These are phyloP conservation scores for Crypturellus tataupa DNA, from an alignment of 2,797 vertebrate genomes.

Conservation along the genomic window DNA sequence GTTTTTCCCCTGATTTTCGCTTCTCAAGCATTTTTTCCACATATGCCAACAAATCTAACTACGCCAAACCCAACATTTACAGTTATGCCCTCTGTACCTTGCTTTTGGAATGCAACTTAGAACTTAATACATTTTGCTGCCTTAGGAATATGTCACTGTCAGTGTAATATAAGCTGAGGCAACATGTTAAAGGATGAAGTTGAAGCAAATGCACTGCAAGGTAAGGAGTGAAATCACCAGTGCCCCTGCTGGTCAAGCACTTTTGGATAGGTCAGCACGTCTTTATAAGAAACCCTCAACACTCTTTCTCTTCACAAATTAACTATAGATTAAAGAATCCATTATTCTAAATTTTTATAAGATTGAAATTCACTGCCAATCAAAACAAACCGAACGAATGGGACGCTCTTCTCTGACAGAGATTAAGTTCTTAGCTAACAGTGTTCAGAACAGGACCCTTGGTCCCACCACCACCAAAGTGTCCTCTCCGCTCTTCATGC, in stretches of 20 bases:
- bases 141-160: slow-evolving; percentile 51
- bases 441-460: slow-evolving; percentile 45
- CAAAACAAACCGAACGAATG: slow-evolving; percentile 61
- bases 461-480: slow-evolving; percentile 46
- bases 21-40: no score
- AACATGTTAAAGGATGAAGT: slow-evolving; percentile 45
- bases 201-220: slow-evolving; percentile 33
- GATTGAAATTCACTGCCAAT: slow-evolving; percentile 57
- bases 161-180: slow-evolving; percentile 36
- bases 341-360: slow-evolving; percentile 66
- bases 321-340: slow-evolving; percentile 62
- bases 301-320: slow-evolving; percentile 22
- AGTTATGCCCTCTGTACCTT: background rate
- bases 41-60: background rate
- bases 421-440: slow-evolving; percentile 62
- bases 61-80: background rate
- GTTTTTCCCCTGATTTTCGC: no score
- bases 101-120: slow-evolving; percentile 45
- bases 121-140: slow-evolving; percentile 26
- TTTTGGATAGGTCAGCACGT: slow-evolving; percentile 58
- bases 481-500: slow-evolving; percentile 25
- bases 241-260: slow-evolving; percentile 26
- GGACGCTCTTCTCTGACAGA: slow-evolving; percentile 53
- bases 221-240: slow-evolving; percentile 39
- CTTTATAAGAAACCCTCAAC: slow-evolving; percentile 44